Evolutionary conservation across 2,888 invertebrate genomes (phyloP).

Genomic region (Erpobdella octoculata): DNA sequence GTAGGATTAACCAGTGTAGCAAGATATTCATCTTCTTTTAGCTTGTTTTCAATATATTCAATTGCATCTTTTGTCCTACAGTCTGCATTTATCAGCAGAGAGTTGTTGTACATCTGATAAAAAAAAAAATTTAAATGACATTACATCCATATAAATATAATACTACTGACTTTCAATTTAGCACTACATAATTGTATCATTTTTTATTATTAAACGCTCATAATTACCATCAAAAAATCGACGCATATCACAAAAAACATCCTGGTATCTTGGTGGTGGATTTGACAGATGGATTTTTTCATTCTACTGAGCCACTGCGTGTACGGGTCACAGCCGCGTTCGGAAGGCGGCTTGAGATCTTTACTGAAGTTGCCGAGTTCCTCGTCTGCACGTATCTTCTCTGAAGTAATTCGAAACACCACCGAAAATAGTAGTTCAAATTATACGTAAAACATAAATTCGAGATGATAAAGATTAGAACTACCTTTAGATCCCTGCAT

Average conservation of each 20-base stretch:
- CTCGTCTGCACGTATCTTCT: not conserved
- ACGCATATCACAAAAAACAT: constrained; percentile 22
- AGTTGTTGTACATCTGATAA: constrained; percentile 42
- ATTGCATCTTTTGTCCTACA: constrained; percentile 45
- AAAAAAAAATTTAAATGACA: not conserved
- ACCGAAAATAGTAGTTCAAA: not conserved
- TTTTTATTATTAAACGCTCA: not conserved
- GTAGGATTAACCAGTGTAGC: not conserved
- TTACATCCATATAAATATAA: constrained; percentile 41
- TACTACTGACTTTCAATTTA: too few species aligned
- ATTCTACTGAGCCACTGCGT: constrained; percentile 31
- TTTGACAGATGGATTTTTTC: constrained; percentile 9
- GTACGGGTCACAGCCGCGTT: constrained; percentile 29
- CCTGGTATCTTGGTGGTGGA: constrained; percentile 22
- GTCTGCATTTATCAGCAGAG: constrained; percentile 45
- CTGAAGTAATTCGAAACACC: not conserved
- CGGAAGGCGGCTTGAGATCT: not conserved
- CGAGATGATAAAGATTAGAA: not conserved
- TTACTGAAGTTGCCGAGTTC: constrained; percentile 4
- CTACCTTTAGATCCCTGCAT: constrained; percentile 12
- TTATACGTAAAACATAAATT: not conserved
- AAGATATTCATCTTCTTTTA: constrained; percentile 16
- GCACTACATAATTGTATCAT: not conserved
- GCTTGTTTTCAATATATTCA: constrained; percentile 35
- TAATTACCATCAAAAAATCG: constrained; percentile 40